Conservation (phyloP, 2,888 invertebrate species). For the Meganola albula region DNA sequence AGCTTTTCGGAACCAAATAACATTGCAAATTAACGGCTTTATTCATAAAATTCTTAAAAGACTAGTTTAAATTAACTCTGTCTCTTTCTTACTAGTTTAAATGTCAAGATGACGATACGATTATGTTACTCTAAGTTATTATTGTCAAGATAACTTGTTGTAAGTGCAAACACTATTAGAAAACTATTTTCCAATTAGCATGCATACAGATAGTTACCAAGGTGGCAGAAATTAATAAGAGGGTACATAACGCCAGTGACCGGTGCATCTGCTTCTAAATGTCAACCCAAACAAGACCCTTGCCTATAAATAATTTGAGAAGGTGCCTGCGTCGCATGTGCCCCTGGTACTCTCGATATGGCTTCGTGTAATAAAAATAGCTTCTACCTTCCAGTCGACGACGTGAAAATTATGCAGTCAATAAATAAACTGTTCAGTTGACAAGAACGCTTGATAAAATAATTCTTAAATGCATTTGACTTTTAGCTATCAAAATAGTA, state of each 20-base stretch:
- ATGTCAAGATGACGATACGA: too few species aligned
- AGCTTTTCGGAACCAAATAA: too few species aligned
- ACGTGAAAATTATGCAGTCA: conserved; percentile 46
- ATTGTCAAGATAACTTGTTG: conserved; percentile 10
- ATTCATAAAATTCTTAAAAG: too few species aligned
- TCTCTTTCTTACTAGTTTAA: too few species aligned
- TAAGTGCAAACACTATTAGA: neutral
- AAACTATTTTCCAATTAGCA: conserved; percentile 33
- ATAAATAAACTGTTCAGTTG: conserved; percentile 22
- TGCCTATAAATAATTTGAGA: conserved; percentile 69
- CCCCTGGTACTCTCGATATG: conserved; percentile 55
- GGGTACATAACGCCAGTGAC: conserved; percentile 38
- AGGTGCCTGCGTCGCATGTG: conserved; percentile 43
- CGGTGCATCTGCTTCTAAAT: conserved; percentile 64
- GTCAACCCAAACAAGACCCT: conserved; percentile 57
- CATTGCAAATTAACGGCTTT: too few species aligned
- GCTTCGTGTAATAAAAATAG: conserved; percentile 64
- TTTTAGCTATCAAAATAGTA: too few species aligned
- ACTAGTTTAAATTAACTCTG: too few species aligned
- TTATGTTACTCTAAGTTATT: too few species aligned
- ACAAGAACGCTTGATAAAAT: conserved; percentile 24
- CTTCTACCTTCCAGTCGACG: conserved; percentile 33
- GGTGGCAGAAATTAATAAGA: conserved; percentile 60
- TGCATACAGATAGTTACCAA: conserved; percentile 41
- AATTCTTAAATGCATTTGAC: too few species aligned